Conservation (phyloP, 1,140 invertebrate species). For the Ostrea denselamellosa region DNA sequence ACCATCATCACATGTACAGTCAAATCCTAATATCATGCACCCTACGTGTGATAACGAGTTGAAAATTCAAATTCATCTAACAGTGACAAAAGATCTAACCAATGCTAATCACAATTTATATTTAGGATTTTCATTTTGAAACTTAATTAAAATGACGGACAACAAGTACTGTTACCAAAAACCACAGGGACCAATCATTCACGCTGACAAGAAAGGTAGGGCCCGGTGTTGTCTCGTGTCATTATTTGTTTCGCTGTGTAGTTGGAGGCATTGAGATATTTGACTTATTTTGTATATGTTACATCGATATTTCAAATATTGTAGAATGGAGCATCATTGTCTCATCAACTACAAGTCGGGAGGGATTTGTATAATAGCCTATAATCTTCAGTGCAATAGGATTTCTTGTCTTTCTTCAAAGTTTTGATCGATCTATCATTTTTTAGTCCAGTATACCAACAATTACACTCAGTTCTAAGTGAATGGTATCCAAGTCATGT, state of each 20-base stretch:
- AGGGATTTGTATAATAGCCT: too few relatives aligned
- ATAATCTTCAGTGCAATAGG: too few relatives aligned
- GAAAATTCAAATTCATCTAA: conserved; percentile 9
- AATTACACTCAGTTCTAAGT: too few relatives aligned
- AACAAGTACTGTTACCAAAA: conserved; percentile 15
- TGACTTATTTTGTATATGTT: too few relatives aligned
- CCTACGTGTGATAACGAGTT: conserved; percentile 18
- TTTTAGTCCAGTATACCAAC: too few relatives aligned
- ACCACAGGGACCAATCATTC: not conserved
- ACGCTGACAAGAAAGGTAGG: conserved; percentile 30
- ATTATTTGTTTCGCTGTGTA: not conserved
- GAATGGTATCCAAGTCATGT: too few relatives aligned
- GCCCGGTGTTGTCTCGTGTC: not conserved
- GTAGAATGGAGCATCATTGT: too few relatives aligned
- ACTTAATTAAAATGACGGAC: not conserved
- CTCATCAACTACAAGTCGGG: too few relatives aligned
- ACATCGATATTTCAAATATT: too few relatives aligned
- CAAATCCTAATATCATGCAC: not conserved
- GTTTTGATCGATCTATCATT: too few relatives aligned
- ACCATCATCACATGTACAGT: conserved; percentile 14
- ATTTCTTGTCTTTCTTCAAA: too few relatives aligned
- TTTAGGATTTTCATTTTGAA: not conserved
- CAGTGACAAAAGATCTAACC: conserved; percentile 10
- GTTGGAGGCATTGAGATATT: not conserved
- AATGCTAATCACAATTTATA: not conserved